Conservation (phyloP, 1,140 invertebrate genomes). For the Oncopeltus fasciatus region DNA sequence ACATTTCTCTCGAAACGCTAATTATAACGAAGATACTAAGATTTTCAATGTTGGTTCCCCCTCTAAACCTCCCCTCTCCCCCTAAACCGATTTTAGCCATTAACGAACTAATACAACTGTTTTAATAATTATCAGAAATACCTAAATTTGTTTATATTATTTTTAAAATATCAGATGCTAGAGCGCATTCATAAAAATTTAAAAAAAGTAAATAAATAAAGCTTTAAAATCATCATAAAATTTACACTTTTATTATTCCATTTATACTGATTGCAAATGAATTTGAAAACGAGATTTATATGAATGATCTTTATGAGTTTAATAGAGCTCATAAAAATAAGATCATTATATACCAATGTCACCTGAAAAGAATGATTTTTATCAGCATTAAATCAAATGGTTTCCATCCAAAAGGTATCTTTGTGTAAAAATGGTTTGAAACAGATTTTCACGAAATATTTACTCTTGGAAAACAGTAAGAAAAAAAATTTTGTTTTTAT, state of each 20-base stretch:
- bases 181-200: no score
- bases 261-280: background rate
- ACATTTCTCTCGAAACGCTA: no score
- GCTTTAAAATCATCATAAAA: slow-evolving; percentile 7
- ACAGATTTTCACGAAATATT: background rate
- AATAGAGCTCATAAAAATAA: background rate
- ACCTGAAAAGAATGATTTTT: background rate
- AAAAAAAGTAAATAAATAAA: no score
- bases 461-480: background rate
- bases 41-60: no score
- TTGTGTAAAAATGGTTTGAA: background rate
- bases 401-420: background rate
- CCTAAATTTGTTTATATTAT: no score
- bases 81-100: no score
- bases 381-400: background rate
- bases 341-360: background rate
- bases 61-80: no score
- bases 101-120: no score
- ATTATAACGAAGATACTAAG: no score
- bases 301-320: slow-evolving; percentile 9
- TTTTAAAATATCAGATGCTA: no score
- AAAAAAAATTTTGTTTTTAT: background rate
- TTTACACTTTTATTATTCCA: slow-evolving; percentile 8
- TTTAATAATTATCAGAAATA: no score
- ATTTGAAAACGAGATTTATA: slow-evolving; percentile 14